Conservation (phyloP, 2,797 vertebrate genomes). For the Gymnoscopelus braueri region DNA sequence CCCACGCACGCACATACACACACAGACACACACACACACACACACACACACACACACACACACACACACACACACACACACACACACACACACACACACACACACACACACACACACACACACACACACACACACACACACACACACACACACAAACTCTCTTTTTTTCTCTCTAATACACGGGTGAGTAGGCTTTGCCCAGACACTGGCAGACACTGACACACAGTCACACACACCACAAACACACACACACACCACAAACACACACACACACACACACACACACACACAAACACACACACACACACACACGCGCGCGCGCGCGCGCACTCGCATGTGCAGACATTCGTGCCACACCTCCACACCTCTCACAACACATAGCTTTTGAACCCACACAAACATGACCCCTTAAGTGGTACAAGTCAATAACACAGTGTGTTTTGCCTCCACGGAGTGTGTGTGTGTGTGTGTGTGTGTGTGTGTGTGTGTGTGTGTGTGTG, state of each 20-base stretch:
- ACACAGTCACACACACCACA: background rate
- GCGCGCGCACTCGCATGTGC: conserved; percentile 1
- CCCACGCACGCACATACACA: conserved; percentile 25
- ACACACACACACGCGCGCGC: background rate
- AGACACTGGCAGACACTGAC: background rate
- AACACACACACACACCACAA: conserved; percentile 10
- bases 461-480: conserved; percentile 18
- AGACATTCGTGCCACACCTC: conserved; percentile 1
- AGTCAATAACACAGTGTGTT: conserved; percentile 61
- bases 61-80: conserved; percentile 21
- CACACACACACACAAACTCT: conserved; percentile 20
- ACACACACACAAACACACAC: conserved; percentile 1
- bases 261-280: conserved; percentile 11
- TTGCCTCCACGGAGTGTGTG: conserved; percentile 47
- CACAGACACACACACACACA: conserved; percentile 21
- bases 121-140: conserved; percentile 24
- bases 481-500: background rate
- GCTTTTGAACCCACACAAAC: conserved; percentile 31
- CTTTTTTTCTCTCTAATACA: conserved; percentile 33
- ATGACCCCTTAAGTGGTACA: conserved; percentile 69
- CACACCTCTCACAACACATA: background rate
- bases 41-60: conserved; percentile 25
- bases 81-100: conserved; percentile 24
- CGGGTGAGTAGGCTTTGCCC: background rate
- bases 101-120: conserved; percentile 21